Percentiles rank a stretch among this genome's conserved stretches.
These are phyloP conservation scores for Taenaris catops DNA, from an alignment of 2,888 invertebrate species.

Conservation along the genomic window DNA sequence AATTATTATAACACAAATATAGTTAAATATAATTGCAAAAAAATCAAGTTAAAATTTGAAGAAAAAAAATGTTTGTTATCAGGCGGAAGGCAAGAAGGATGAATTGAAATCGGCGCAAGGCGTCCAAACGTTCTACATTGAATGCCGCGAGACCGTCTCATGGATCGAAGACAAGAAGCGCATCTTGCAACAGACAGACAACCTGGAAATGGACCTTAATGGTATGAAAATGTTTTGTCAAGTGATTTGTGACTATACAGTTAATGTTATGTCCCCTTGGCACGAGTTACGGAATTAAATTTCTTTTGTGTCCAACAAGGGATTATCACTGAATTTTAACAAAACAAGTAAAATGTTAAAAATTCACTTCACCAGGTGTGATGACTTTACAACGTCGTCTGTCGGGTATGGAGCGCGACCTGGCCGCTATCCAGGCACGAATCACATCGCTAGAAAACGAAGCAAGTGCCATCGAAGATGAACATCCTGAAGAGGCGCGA, in stretches of 20 bases:
- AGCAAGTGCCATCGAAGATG: constrained; percentile 93
- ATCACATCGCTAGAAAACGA: constrained; percentile 96
- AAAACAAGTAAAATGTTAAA: no score
- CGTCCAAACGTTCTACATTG: constrained; percentile 99
- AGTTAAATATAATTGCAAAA: no score
- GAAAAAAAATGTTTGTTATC: constrained; percentile 1
- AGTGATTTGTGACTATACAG: no score
- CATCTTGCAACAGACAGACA: constrained; percentile 98
- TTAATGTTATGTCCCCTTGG: no score
- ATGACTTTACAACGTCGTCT: constrained; percentile 98
- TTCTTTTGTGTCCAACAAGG: no score
- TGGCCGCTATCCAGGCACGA: constrained; percentile 99
- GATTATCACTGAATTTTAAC: no score
- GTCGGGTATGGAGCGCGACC: constrained; percentile 98
- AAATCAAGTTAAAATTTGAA: no score
- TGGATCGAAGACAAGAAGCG: constrained; percentile 99
- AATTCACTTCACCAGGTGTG: constrained; percentile 83
- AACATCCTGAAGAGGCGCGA: constrained; percentile 97
- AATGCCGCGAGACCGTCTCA: constrained; percentile 98
- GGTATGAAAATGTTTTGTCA: no score
- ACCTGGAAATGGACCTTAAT: constrained; percentile 98
- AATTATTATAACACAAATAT: no score
- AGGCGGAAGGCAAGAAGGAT: constrained; percentile 96
- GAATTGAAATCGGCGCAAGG: constrained; percentile 98
- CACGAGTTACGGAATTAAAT: no score